Percentiles rank a stretch among this genome's conserved stretches.
Evolutionary conservation across 2,797 vertebrate genomes (phyloP).

Genomic region (Hemibagrus guttatus): DNA sequence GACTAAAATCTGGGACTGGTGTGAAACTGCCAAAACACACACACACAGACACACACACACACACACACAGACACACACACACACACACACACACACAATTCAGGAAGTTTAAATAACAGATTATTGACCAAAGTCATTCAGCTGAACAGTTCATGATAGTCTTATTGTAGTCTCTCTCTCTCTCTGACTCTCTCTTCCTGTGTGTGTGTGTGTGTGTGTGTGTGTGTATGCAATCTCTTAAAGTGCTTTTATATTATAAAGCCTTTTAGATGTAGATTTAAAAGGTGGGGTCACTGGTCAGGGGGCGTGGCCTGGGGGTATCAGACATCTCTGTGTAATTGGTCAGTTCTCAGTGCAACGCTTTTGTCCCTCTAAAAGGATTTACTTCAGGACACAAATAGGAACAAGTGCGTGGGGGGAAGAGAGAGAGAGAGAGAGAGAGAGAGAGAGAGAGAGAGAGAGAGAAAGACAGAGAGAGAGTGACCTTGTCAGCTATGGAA

Average conservation of each 20-base stretch:
- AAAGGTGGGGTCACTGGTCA: constrained; percentile 22
- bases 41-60: not conserved
- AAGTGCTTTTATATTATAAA: constrained; percentile 57
- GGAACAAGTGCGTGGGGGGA: not conserved
- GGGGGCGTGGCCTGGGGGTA: constrained; percentile 2
- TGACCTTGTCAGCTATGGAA: too few relatives aligned
- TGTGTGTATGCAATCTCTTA: constrained; percentile 51
- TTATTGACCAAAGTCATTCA: not conserved
- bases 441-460: not conserved
- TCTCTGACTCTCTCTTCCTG: too few relatives aligned
- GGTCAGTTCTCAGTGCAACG: constrained; percentile 13
- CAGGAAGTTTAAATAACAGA: not conserved
- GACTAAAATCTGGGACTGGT: not conserved
- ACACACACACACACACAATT: not conserved
- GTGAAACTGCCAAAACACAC: not conserved
- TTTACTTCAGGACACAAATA: constrained; percentile 31
- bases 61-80: not conserved
- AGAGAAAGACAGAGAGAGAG: not conserved
- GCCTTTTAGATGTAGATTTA: constrained; percentile 55
- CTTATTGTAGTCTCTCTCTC: too few relatives aligned
- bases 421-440: not conserved
- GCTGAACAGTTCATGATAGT: too few relatives aligned
- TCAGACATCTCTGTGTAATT: not conserved
- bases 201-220: not conserved
- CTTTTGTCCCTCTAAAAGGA: constrained; percentile 47